Conservation (phyloP, 1,140 invertebrate species). For the Eufriesea mexicana region DNA sequence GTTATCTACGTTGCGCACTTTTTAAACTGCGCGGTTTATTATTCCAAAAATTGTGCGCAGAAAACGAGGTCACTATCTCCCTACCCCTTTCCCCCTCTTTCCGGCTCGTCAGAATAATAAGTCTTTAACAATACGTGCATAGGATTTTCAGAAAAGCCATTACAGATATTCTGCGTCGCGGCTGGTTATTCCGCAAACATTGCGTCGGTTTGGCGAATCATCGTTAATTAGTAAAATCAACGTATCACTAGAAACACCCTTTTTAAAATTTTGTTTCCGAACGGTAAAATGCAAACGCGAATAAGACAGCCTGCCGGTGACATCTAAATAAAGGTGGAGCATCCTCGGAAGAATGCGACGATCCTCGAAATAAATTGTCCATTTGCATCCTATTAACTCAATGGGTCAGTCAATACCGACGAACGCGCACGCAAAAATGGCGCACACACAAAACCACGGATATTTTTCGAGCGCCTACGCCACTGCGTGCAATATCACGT, state of each 20-base stretch:
- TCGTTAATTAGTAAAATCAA: conserved; percentile 26
- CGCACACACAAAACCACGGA: background rate
- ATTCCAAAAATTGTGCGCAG: background rate
- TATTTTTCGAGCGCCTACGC: conserved; percentile 13
- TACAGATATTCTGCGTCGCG: conserved; percentile 6
- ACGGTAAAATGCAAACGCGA: background rate
- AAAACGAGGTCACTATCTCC: background rate
- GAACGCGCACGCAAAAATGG: too few species aligned
- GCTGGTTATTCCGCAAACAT: background rate
- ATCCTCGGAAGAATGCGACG: background rate
- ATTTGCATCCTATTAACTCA: conserved; percentile 6
- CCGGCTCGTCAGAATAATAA: background rate
- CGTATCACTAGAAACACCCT: background rate
- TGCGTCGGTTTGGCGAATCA: background rate
- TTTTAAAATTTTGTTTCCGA: background rate
- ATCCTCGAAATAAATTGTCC: conserved; percentile 22
- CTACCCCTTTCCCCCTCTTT: background rate
- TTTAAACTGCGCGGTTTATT: background rate
- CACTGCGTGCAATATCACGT: conserved; percentile 26
- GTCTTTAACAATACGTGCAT: background rate
- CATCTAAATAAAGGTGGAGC: background rate
- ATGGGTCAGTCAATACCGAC: too few species aligned
- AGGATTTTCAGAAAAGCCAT: background rate
- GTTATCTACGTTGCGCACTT: background rate
- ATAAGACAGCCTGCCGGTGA: background rate